phyloP scores from a whole-genome alignment of 2,888 invertebrate species.

The Geophilus truncorum region DNA sequence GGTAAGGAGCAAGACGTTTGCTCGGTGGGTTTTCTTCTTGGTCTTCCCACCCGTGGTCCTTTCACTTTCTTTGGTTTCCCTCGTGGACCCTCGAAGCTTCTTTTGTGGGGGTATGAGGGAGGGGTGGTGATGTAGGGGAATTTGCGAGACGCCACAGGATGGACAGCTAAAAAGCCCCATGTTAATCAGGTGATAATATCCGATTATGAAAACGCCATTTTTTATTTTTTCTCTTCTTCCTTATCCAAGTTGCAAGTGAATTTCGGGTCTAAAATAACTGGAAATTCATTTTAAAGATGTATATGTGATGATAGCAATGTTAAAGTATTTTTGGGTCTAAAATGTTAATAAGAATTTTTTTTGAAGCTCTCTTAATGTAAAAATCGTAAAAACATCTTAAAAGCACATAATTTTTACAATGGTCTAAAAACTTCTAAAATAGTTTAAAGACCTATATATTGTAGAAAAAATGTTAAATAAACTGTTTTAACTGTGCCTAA shows the following conservation, averaged over 20 bases:
- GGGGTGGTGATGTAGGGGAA: not conserved
- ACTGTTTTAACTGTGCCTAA: too few relatives aligned
- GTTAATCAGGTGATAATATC: slow-evolving; percentile 27
- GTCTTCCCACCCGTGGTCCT: slow-evolving; percentile 20
- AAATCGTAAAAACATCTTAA: not conserved
- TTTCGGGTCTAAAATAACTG: too few relatives aligned
- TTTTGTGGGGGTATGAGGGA: not conserved
- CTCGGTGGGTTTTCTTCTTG: not conserved
- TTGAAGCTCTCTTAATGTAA: too few relatives aligned
- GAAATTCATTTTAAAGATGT: too few relatives aligned
- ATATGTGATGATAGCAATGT: too few relatives aligned
- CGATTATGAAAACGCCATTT: slow-evolving; percentile 14
- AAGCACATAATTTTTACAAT: too few relatives aligned
- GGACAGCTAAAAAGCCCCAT: not conserved
- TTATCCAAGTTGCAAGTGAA: too few relatives aligned
- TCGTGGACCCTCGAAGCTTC: slow-evolving; percentile 24
- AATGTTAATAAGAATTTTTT: too few relatives aligned
- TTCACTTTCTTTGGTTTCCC: slow-evolving; percentile 27
- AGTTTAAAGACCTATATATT: too few relatives aligned
- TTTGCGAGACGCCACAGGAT: slow-evolving; percentile 20
- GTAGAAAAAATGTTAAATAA: not conserved
- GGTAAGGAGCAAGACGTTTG: slow-evolving; percentile 6
- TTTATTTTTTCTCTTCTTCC: too few relatives aligned
- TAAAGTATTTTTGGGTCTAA: too few relatives aligned
- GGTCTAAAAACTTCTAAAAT: not conserved